phyloP scores from a whole-genome alignment of 1,140 invertebrate species.

The Leptonema lineaticorne region DNA sequence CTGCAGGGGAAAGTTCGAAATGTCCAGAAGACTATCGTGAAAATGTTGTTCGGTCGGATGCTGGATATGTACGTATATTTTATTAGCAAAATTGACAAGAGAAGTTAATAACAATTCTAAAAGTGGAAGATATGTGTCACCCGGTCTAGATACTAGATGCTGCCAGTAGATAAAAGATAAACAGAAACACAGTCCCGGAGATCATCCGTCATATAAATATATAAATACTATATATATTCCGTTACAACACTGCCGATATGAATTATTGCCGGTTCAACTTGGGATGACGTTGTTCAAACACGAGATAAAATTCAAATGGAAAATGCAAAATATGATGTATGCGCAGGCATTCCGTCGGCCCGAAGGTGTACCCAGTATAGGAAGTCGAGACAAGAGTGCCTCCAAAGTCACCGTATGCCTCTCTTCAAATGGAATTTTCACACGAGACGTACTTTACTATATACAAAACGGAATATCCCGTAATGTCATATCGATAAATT shows the following conservation, averaged over 20 bases:
- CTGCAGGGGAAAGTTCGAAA: slow-evolving; percentile 7
- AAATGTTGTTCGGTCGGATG: slow-evolving; percentile 12
- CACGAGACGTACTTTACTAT: too few relatives aligned
- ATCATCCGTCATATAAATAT: slow-evolving; percentile 27
- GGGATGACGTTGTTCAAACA: slow-evolving; percentile 6
- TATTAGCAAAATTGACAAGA: slow-evolving; percentile 20
- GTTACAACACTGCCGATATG: slow-evolving; percentile 9
- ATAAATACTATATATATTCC: too few relatives aligned
- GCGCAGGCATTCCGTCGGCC: background rate
- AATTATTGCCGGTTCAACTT: background rate
- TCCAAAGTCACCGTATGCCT: background rate
- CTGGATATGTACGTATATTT: background rate
- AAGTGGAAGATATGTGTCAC: background rate
- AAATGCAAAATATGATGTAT: slow-evolving; percentile 6
- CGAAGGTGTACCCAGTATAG: too few relatives aligned
- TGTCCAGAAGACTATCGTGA: background rate
- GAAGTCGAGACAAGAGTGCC: background rate
- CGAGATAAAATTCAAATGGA: slow-evolving; percentile 5
- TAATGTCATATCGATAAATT: background rate
- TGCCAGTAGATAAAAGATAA: background rate
- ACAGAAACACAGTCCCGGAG: background rate
- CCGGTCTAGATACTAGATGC: background rate
- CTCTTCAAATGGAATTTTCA: too few relatives aligned
- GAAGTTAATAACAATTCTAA: slow-evolving; percentile 16
- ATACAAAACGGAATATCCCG: background rate